Percentiles rank a stretch among this genome's conserved stretches.
These are phyloP conservation scores for Lasius platythorax DNA, from an alignment of 2,888 invertebrate species.

Conservation along the genomic window DNA sequence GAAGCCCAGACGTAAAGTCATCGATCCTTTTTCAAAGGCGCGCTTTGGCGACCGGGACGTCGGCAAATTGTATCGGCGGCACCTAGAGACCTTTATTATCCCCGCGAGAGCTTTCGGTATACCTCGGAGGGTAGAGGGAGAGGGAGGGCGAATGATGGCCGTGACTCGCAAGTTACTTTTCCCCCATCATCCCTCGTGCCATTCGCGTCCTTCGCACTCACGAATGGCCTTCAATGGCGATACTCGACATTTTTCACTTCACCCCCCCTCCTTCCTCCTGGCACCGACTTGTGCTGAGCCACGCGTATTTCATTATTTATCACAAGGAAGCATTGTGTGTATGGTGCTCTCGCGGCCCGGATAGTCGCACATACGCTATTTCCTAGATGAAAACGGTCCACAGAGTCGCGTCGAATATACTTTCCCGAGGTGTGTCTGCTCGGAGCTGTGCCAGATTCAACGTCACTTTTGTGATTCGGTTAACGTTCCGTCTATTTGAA, in stretches of 20 bases:
- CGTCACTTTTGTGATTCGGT: not conserved
- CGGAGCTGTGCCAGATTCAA: not conserved
- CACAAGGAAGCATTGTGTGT: slow-evolving; percentile 41
- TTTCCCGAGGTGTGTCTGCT: not conserved
- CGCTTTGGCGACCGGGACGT: not conserved
- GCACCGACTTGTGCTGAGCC: slow-evolving; percentile 41
- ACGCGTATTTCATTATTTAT: slow-evolving; percentile 55
- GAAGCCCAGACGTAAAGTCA: slow-evolving; percentile 27
- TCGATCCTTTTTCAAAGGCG: slow-evolving; percentile 31
- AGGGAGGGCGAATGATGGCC: slow-evolving; percentile 50
- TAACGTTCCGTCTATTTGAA: not conserved
- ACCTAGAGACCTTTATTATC: slow-evolving; percentile 54
- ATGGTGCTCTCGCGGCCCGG: not conserved
- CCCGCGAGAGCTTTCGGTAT: slow-evolving; percentile 50
- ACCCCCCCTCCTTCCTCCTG: not conserved
- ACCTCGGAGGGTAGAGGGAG: slow-evolving; percentile 1
- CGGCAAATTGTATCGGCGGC: slow-evolving; percentile 49
- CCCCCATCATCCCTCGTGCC: slow-evolving; percentile 31
- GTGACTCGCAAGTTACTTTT: slow-evolving; percentile 47
- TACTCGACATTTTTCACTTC: slow-evolving; percentile 49
- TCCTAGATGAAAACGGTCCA: not conserved
- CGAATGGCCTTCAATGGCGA: slow-evolving; percentile 39
- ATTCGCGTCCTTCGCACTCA: slow-evolving; percentile 34
- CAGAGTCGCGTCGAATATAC: not conserved
- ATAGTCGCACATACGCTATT: slow-evolving; percentile 15